These are phyloP conservation scores for Lordiphosa andalusiaca DNA, from an alignment of 2,888 invertebrate genomes.

Conservation along the genomic window DNA sequence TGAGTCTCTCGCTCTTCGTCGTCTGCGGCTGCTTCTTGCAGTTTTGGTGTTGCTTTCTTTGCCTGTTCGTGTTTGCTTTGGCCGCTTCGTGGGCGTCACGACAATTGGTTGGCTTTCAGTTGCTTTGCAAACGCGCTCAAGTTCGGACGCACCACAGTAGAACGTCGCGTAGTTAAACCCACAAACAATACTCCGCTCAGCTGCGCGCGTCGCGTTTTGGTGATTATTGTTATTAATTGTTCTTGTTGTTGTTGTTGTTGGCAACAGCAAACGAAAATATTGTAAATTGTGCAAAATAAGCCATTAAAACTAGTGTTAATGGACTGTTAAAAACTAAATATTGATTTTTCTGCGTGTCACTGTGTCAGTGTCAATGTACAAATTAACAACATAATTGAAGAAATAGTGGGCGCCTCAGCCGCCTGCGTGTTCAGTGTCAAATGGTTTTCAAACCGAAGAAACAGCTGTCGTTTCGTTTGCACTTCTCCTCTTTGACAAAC, in stretches of 20 bases:
- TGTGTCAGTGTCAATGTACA: conserved; percentile 61
- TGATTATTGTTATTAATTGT: conserved; percentile 25
- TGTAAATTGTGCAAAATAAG: conserved; percentile 39
- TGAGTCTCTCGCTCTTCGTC: conserved; percentile 27
- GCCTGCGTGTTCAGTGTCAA: conserved; percentile 62
- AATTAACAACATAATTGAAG: conserved; percentile 27
- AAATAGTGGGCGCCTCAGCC: conserved; percentile 31
- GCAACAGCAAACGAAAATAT: conserved; percentile 47
- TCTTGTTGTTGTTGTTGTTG: conserved; percentile 56
- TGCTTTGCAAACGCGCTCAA: conserved; percentile 55
- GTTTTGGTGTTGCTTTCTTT: conserved; percentile 17
- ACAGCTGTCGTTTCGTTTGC: conserved; percentile 57
- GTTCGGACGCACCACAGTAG: conserved; percentile 40
- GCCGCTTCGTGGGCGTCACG: conserved; percentile 42
- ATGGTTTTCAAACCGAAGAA: conserved; percentile 43
- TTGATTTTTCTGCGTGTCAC: conserved; percentile 56
- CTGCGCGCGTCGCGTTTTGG: conserved; percentile 62
- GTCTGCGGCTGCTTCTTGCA: conserved; percentile 12
- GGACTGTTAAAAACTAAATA: conserved; percentile 21
- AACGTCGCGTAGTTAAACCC: conserved; percentile 20
- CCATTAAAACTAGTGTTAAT: conserved; percentile 31
- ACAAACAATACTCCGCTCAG: conserved; percentile 44
- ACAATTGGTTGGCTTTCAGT: conserved; percentile 54
- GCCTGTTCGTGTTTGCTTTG: conserved; percentile 26
- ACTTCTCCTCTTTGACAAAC: conserved; percentile 43